Evolutionary conservation across 2,888 invertebrate species (phyloP).

Genomic region (Acronicta alni): DNA sequence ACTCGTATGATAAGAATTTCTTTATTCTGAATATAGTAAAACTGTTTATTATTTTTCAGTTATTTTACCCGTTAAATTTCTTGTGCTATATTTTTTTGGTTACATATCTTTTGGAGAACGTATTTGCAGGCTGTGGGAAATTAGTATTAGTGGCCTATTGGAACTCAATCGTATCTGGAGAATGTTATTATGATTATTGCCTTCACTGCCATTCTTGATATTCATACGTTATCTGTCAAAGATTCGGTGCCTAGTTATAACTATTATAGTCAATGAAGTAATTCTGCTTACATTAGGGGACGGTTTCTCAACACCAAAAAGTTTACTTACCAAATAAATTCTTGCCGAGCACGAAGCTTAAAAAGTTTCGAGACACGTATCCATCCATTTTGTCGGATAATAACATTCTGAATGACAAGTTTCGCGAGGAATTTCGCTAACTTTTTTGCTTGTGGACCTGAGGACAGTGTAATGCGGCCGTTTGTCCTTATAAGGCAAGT

Average conservation of each 20-base stretch:
- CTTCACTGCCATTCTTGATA: too few relatives aligned
- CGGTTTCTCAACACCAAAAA: background rate
- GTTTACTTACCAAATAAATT: background rate
- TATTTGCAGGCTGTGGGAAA: too few relatives aligned
- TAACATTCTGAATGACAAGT: slow-evolving; percentile 47
- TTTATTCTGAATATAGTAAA: too few relatives aligned
- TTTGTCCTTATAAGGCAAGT: slow-evolving; percentile 29
- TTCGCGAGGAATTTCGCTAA: slow-evolving; percentile 36
- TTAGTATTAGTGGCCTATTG: too few relatives aligned
- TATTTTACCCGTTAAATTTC: background rate
- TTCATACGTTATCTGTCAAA: background rate
- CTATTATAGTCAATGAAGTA: too few relatives aligned
- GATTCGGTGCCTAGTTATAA: background rate
- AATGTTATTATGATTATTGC: too few relatives aligned
- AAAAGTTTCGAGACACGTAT: slow-evolving; percentile 13
- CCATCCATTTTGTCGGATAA: slow-evolving; percentile 32
- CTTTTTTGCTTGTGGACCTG: slow-evolving; percentile 32
- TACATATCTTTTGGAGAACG: too few relatives aligned
- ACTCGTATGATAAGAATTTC: too few relatives aligned
- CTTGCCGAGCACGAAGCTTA: background rate
- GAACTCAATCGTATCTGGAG: too few relatives aligned
- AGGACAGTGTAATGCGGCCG: slow-evolving; percentile 38
- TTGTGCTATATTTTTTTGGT: background rate
- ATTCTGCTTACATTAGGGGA: background rate
- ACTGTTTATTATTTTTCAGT: too few relatives aligned